Conservation (phyloP, 2,113 vertebrate species). For the Equus przewalskii region DNA sequence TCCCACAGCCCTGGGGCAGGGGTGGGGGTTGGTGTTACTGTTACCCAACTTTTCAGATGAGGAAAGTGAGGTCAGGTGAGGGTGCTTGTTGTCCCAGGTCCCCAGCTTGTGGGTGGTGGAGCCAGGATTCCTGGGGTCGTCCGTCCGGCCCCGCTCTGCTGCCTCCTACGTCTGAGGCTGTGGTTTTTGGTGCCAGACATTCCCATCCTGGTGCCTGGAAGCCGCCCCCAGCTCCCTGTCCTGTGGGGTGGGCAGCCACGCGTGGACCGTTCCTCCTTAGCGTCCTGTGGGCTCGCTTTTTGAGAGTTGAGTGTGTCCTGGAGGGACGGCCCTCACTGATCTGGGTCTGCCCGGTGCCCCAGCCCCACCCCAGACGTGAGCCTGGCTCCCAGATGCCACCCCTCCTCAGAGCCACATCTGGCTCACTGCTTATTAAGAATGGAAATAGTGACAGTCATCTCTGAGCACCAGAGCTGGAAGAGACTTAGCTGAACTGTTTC, state of each 20-base stretch:
- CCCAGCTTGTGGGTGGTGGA: background rate
- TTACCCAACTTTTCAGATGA: background rate
- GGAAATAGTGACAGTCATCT: background rate
- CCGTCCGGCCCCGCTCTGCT: background rate
- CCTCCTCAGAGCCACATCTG: background rate
- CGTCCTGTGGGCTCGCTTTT: background rate
- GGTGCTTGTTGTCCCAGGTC: too few relatives aligned
- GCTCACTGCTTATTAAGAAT: background rate
- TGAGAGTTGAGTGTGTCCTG: background rate
- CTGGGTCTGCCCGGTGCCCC: background rate
- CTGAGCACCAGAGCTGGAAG: conserved; percentile 32
- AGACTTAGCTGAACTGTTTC: conserved; percentile 84
- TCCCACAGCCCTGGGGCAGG: background rate
- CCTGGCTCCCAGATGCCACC: background rate
- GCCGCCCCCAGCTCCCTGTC: background rate
- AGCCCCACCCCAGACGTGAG: background rate
- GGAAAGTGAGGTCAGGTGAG: conserved; percentile 50
- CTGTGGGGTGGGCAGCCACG: accelerated
- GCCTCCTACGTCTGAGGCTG: background rate
- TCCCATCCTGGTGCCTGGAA: background rate
- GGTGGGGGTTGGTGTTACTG: background rate
- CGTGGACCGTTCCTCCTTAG: accelerated
- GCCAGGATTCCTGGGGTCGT: background rate
- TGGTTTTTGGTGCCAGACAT: background rate
- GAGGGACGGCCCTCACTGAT: background rate